Conservation (phyloP, 1,140 invertebrate species). For the Solen grandis region DNA sequence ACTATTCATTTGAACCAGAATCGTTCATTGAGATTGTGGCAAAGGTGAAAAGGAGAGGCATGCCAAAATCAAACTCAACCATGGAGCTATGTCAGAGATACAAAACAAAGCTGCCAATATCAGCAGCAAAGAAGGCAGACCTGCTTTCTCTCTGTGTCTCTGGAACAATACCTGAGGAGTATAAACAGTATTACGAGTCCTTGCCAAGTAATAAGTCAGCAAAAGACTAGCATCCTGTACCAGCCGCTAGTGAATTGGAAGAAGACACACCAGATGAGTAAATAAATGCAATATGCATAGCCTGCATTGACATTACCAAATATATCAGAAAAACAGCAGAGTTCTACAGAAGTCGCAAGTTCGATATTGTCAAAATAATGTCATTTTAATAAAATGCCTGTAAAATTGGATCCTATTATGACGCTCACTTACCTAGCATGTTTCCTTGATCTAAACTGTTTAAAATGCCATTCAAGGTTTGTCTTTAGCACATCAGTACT, state of each 20-base stretch:
- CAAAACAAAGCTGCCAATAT: slow-evolving; percentile 41
- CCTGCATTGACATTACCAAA: no score
- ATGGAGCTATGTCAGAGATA: neutral
- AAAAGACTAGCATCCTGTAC: neutral
- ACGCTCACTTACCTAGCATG: no score
- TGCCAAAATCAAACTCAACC: neutral
- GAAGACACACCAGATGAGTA: no score
- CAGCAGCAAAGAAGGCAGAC: slow-evolving; percentile 40
- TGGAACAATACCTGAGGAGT: slow-evolving; percentile 22
- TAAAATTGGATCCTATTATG: no score
- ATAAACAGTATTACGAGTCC: slow-evolving; percentile 11
- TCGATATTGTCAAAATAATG: no score
- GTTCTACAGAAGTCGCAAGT: no score
- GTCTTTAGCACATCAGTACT: no score
- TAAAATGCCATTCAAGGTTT: no score
- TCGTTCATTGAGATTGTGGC: neutral
- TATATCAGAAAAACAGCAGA: no score
- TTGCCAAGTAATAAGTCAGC: slow-evolving; percentile 16
- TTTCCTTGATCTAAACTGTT: no score
- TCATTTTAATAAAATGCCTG: no score
- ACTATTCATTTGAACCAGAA: slow-evolving; percentile 20
- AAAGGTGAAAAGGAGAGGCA: slow-evolving; percentile 4
- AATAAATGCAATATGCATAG: no score
- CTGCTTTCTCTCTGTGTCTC: slow-evolving; percentile 27
- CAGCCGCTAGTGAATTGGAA: neutral